Evolutionary conservation across 2,888 invertebrate species (phyloP).

Genomic region (Epicampocera succincta): DNA sequence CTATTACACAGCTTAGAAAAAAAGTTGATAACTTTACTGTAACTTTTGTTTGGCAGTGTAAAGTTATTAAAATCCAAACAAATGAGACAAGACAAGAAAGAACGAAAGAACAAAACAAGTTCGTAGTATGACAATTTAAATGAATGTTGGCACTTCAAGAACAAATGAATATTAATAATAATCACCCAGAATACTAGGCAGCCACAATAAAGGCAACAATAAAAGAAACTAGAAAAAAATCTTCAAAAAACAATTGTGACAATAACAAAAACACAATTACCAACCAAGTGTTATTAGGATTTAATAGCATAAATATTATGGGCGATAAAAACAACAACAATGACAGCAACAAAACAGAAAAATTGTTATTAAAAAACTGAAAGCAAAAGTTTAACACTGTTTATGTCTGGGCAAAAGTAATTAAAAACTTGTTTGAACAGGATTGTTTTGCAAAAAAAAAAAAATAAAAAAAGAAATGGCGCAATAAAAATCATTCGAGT

Average conservation of each 20-base stretch:
- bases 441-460: slow-evolving; percentile 15
- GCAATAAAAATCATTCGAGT: neutral
- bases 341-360: neutral
- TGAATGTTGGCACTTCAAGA: slow-evolving; percentile 66
- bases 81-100: slow-evolving; percentile 22
- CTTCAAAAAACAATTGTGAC: slow-evolving; percentile 4
- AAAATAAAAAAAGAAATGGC: neutral
- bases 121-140: slow-evolving; percentile 59
- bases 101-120: slow-evolving; percentile 32
- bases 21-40: neutral
- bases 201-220: slow-evolving; percentile 27
- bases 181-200: slow-evolving; percentile 32
- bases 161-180: slow-evolving; percentile 67
- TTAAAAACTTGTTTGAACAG: slow-evolving; percentile 14
- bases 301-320: slow-evolving; percentile 36
- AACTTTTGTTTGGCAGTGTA: slow-evolving; percentile 33
- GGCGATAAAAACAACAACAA: slow-evolving; percentile 18
- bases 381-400: neutral
- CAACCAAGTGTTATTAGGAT: slow-evolving; percentile 31
- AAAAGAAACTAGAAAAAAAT: slow-evolving; percentile 12
- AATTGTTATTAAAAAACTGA: neutral
- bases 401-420: slow-evolving; percentile 11
- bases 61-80: slow-evolving; percentile 9
- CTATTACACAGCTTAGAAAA: too few relatives aligned
- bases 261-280: slow-evolving; percentile 36